These are phyloP conservation scores for Lagopus muta DNA, from an alignment of 2,113 vertebrate species.

Conservation along the genomic window DNA sequence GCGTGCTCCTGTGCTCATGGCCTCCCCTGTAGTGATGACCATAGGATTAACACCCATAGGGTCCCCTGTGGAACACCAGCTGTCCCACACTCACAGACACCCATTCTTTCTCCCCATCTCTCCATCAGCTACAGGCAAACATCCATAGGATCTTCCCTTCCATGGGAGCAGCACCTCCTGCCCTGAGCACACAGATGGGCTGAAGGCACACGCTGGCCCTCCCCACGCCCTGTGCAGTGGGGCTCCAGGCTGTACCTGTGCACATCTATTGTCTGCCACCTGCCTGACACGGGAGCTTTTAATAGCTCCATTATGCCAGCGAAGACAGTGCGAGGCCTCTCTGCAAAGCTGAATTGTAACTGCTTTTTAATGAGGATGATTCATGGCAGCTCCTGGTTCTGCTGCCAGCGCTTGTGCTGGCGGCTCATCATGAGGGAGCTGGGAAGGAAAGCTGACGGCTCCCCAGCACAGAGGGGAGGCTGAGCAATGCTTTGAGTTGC, in stretches of 20 bases:
- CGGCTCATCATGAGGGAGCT: not conserved
- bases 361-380: conserved; percentile 30
- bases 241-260: not conserved
- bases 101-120: not conserved
- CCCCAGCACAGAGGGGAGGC: not conserved
- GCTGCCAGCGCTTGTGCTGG: not conserved
- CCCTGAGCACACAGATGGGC: not conserved
- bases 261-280: not conserved
- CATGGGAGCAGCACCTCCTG: not conserved
- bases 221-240: rapidly evolving
- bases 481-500: not conserved
- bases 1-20: too few relatives aligned
- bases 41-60: too few relatives aligned
- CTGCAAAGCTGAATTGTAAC: not conserved
- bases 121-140: not conserved
- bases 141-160: not conserved
- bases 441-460: not conserved
- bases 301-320: not conserved
- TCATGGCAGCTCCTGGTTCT: not conserved
- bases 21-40: not conserved
- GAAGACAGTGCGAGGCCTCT: not conserved
- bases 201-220: not conserved
- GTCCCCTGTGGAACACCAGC: too few relatives aligned
- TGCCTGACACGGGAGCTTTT: not conserved
- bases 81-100: not conserved